Evolutionary conservation across 1,140 invertebrate species (phyloP), one percentile per base, ranked within the genome.

Genomic region (Drosophila mauritiana): DNA sequence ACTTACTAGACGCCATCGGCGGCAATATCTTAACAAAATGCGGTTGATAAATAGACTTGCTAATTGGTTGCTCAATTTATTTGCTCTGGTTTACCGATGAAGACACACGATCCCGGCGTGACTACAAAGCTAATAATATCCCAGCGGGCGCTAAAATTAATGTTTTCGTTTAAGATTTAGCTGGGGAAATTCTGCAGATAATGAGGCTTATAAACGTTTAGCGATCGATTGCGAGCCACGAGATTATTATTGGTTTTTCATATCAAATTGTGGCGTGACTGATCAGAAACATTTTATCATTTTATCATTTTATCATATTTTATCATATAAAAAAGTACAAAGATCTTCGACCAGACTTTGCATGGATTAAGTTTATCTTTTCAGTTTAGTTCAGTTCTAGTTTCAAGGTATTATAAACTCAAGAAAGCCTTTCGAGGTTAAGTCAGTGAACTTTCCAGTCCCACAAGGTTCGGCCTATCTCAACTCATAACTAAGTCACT

Each of bases 1-100:
- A 74, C 70, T 74, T 74, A 74, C 72, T 74, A 74, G 72, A 74
- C 70, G 45, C 58, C n/a, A 37, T 48, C 31, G 40, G 56, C 56
- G 56, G 67, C 70, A 74, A 31, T 27, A 74, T 55, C 58, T 56
- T 64, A 39, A 55, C 45, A 31, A 74, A 64, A 63, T 54, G 53
- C 61, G 11, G 15, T 12, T 73, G 39, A 74, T 64, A 74, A 63
- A 74, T 62, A 39, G 39, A 74, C 7, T 31, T 74, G 72, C 70
- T 74, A 74, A 74, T 43, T 74, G 25, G 39, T 74, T 74, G 70
- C 70, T 64, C 70, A 74, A 74, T 74, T 74, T 43, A 31, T 73
- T 63, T 53, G 72, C 72, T 56, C 52, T 63, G 58, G 27, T 55
- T 74, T 74, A 15, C 34, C 25, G 3, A 17, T 17, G 17, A 54